These are phyloP conservation scores for Tetramorium simillimum DNA, from an alignment of 1,140 invertebrate genomes.

Conservation along the genomic window DNA sequence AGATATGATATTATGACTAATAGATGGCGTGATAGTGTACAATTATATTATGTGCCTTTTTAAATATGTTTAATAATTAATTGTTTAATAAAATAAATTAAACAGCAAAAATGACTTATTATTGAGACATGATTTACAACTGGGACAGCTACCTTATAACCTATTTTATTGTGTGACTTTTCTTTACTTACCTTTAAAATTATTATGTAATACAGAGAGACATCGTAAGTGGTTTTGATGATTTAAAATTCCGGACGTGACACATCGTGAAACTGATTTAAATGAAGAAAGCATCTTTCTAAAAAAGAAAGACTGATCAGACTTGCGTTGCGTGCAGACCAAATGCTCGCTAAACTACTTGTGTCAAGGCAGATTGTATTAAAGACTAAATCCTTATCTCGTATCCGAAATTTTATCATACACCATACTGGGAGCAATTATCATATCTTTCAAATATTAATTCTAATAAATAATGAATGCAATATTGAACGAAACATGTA, in stretches of 20 bases:
- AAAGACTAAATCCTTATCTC: not conserved
- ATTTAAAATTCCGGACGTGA: not conserved
- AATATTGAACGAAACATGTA: too few relatives aligned
- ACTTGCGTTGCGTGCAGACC: not conserved
- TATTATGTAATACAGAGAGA: not conserved
- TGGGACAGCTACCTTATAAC: not conserved
- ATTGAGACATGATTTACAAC: too few relatives aligned
- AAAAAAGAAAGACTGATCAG: not conserved
- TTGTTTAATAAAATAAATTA: too few relatives aligned
- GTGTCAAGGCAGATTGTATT: not conserved
- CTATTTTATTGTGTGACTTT: not conserved
- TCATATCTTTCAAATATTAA: too few relatives aligned
- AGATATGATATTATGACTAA: too few relatives aligned
- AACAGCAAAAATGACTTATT: too few relatives aligned
- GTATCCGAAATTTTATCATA: too few relatives aligned
- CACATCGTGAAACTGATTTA: not conserved
- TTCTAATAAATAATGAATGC: too few relatives aligned
- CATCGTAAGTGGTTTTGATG: not conserved
- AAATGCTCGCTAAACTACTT: not conserved
- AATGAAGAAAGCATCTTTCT: constrained; percentile 14
- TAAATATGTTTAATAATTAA: too few relatives aligned
- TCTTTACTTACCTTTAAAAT: constrained; percentile 22
- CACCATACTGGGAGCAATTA: too few relatives aligned
- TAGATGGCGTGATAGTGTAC: too few relatives aligned
- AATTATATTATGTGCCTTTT: too few relatives aligned